Base-by-base conservation (phyloP, 64 coral and sea anemone species). In the Exaiptasia diaphana region DNA sequence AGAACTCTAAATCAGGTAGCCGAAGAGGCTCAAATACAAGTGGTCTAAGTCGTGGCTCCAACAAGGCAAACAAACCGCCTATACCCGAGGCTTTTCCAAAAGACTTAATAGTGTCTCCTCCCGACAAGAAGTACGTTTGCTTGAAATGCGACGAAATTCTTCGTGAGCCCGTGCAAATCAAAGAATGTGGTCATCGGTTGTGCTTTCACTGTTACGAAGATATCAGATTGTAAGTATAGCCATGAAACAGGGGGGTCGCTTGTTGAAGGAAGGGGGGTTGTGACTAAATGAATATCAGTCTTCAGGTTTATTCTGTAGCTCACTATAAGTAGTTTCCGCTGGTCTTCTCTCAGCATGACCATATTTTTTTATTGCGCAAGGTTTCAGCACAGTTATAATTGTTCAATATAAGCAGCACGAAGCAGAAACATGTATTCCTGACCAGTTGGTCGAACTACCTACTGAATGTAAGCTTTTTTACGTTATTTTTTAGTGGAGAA, bases 101-200 rank as follows among this genome's bases (percentile, higher is more conserved):
- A 73, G 59, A 84, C 4, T 67, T 85, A 36, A 89, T 99, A 38
- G 79, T 99, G 30, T 99, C 62, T 76, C 95, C 95, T 33, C 52
- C 89, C 9, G 83, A 93, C 20, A 86, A 83, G 41, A 99, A 99
- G 54, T 99, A 89, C 29, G 61, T 80, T 4, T 99, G 95, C 50
- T 85, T 86, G 3, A 78, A 88, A n/a, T 99, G 95, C 40, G 75
- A 89, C 4, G 86, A 79, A 27, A 33, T 99, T 21, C 38, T 99
- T 10, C 85, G 90, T 24, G 88, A 93, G 45, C 90, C 95, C 0
- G 80, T 93, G 0, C 80, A 93, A 12, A 56, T 99, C 17, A 77
- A 68, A 25, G 74, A 83, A 4, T 99, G 95, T 22, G 95, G 90
- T 0, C 95, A 99, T 76, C 85, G 90, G 1, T 67, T 99, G 21